Conservation (phyloP, 1,140 invertebrate species). For the Neodiprion virginianus region DNA sequence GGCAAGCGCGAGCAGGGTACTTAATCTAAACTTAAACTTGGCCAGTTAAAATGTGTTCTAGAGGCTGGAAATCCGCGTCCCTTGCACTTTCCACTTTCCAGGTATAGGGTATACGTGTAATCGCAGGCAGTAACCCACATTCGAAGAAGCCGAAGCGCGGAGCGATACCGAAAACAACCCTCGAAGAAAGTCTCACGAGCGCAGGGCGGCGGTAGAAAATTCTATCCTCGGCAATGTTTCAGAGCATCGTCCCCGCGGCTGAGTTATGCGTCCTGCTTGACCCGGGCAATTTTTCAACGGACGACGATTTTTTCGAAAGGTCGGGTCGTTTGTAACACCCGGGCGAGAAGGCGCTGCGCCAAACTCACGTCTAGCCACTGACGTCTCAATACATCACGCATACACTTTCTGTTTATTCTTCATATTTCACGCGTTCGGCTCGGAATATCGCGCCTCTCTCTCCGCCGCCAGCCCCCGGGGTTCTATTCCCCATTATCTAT, state of each 20-base stretch:
- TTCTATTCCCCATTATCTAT: slow-evolving; percentile 9
- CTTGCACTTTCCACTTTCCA: too few species aligned
- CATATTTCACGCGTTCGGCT: slow-evolving; percentile 17
- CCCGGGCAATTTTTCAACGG: slow-evolving; percentile 29
- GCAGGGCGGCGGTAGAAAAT: slow-evolving; percentile 6
- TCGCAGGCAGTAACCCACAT: too few species aligned
- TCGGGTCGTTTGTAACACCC: slow-evolving; percentile 3
- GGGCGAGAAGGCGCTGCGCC: background rate
- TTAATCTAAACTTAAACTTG: slow-evolving; percentile 46
- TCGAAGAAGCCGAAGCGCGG: too few species aligned
- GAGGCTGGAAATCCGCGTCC: slow-evolving; percentile 21
- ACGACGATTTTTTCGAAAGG: slow-evolving; percentile 28
- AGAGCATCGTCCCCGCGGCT: background rate
- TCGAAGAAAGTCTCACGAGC: background rate
- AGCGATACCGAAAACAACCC: too few species aligned
- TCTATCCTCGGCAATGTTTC: background rate
- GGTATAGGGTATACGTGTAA: too few species aligned
- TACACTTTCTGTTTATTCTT: slow-evolving; percentile 14
- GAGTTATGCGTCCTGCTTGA: slow-evolving; percentile 29
- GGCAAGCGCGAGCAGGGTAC: slow-evolving; percentile 29
- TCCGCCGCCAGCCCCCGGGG: background rate
- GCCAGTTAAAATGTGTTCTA: slow-evolving; percentile 46
- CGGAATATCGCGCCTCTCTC: background rate
- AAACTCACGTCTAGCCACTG: slow-evolving; percentile 8
- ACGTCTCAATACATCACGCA: slow-evolving; percentile 15